phyloP scores from a whole-genome alignment of 2,797 vertebrate genomes.

The Zonotrichia albicollis region DNA sequence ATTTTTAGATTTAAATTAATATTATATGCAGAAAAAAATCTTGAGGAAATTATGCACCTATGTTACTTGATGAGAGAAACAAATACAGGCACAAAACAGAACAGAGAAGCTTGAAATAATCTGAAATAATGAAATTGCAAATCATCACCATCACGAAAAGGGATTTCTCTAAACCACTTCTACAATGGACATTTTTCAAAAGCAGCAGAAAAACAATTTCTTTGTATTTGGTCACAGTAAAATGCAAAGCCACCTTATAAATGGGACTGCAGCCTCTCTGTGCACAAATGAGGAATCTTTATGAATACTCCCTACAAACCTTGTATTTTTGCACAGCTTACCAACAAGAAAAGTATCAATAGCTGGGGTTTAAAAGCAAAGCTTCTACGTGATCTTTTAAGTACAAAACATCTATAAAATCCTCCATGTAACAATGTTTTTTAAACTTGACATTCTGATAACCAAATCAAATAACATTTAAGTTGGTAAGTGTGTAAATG shows the following conservation, averaged over 20 bases:
- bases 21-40: background rate
- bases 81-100: background rate
- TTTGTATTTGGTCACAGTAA: background rate
- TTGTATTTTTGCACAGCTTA: background rate
- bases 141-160: background rate
- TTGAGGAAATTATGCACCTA: background rate
- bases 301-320: background rate
- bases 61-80: background rate
- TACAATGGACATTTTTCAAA: background rate
- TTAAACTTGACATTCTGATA: background rate
- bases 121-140: background rate
- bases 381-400: background rate
- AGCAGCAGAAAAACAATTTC: background rate
- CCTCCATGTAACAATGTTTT: background rate
- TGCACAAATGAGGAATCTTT: background rate
- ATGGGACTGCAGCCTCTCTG: background rate
- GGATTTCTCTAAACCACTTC: background rate
- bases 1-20: background rate
- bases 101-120: background rate
- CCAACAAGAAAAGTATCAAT: background rate
- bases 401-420: background rate
- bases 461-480: background rate
- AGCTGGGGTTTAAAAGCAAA: constrained; percentile 1
- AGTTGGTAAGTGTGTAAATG: background rate
- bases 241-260: background rate